Percentiles rank a stretch among this genome's conserved stretches.
phyloP scores from a whole-genome alignment of 2,888 invertebrate species.

The Autographa pulchrina region DNA sequence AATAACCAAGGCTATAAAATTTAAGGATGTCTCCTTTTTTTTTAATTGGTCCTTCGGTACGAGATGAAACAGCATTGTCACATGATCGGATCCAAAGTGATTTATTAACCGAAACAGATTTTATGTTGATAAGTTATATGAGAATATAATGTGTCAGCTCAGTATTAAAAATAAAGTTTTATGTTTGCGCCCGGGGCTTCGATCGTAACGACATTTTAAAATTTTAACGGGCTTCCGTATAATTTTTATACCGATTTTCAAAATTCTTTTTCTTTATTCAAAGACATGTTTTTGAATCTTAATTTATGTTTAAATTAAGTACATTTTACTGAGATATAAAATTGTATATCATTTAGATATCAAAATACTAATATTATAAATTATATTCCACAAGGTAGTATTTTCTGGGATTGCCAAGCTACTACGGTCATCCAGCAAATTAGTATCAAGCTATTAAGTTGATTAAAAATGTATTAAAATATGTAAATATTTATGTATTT shows the following conservation, averaged over 20 bases:
- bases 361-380: too few species aligned
- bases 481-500: not conserved
- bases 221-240: not conserved
- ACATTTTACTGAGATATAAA: too few species aligned
- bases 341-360: too few species aligned
- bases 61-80: conserved; percentile 45
- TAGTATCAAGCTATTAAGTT: not conserved
- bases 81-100: conserved; percentile 18
- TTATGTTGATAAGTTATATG: conserved; percentile 33
- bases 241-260: too few species aligned
- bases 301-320: too few species aligned
- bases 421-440: too few species aligned
- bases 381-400: too few species aligned
- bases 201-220: not conserved
- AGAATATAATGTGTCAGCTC: conserved; percentile 16
- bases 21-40: conserved; percentile 34
- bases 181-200: not conserved
- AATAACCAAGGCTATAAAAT: conserved; percentile 20
- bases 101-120: conserved; percentile 27
- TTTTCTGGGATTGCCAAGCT: too few species aligned
- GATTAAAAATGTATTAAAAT: not conserved
- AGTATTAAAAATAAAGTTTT: conserved; percentile 13
- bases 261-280: too few species aligned
- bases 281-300: too few species aligned
- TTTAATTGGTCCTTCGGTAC: conserved; percentile 40